Evolutionary conservation across 2,113 vertebrate species (phyloP).

Genomic region (Hyaena hyaena): DNA sequence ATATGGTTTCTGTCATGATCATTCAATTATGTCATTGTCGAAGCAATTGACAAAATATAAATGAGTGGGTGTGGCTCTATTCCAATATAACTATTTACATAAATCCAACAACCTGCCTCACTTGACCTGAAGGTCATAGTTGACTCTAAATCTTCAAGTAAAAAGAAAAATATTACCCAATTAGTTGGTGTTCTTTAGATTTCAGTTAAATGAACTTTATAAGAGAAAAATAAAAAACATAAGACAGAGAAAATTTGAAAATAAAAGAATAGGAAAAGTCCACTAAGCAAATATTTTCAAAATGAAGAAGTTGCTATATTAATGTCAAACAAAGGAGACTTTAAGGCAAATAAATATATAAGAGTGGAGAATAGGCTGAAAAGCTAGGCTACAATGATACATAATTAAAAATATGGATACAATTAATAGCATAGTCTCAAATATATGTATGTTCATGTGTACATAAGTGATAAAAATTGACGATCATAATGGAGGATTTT

Average conservation of each 20-base stretch:
- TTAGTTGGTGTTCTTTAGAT: neutral
- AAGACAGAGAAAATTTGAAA: neutral
- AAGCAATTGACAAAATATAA: neutral
- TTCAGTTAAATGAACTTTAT: neutral
- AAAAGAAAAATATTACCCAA: neutral
- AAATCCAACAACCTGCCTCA: neutral
- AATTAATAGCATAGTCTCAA: neutral
- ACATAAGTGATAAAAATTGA: conserved; percentile 36
- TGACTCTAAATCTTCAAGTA: neutral
- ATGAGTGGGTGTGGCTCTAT: neutral
- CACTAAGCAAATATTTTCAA: neutral
- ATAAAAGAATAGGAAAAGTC: neutral
- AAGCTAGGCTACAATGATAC: neutral
- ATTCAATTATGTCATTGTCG: neutral
- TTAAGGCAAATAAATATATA: neutral
- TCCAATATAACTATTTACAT: neutral
- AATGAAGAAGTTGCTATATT: neutral
- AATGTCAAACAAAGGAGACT: neutral
- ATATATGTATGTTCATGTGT: neutral
- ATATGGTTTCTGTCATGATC: neutral
- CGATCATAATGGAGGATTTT: neutral
- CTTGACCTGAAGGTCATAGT: neutral
- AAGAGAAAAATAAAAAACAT: neutral
- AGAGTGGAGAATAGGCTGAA: neutral
- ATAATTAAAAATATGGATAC: conserved; percentile 25